phyloP scores from a whole-genome alignment of 2,797 vertebrate species.

The Cynopterus sphinx region DNA sequence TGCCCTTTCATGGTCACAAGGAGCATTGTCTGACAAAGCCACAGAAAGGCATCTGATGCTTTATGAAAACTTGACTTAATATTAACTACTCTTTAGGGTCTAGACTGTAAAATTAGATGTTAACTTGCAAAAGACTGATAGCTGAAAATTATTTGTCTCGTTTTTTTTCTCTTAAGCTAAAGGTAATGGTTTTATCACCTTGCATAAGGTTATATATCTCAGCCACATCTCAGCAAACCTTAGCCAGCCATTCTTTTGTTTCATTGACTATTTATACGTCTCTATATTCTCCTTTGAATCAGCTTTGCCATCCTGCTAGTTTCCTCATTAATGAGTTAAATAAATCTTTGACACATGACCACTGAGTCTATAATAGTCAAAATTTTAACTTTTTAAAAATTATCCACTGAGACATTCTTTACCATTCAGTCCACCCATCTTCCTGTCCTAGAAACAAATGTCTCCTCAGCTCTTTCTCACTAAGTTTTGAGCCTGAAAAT shows the following conservation, averaged over 20 bases:
- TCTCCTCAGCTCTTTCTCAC: not conserved
- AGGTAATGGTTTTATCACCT: not conserved
- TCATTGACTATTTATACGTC: not conserved
- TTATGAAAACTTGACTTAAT: not conserved
- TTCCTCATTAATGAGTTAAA: not conserved
- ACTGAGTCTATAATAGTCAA: not conserved
- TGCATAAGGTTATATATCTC: not conserved
- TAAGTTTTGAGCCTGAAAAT: not conserved
- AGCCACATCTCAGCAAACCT: not conserved
- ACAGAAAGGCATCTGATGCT: not conserved
- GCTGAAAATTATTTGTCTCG: not conserved
- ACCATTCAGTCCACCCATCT: not conserved
- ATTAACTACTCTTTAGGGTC: not conserved
- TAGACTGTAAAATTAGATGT: not conserved
- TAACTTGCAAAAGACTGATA: not conserved
- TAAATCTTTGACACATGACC: not conserved
- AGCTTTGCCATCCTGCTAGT: not conserved
- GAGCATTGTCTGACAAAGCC: not conserved
- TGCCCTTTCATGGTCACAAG: not conserved
- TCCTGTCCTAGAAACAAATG: not conserved
- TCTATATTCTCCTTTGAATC: not conserved
- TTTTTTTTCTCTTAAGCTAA: not conserved
- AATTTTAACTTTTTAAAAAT: constrained; percentile 24
- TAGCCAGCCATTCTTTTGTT: not conserved
- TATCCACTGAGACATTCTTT: not conserved